Evolutionary conservation across 2,888 invertebrate species (phyloP).

Genomic region (Cephus rjabovi): DNA sequence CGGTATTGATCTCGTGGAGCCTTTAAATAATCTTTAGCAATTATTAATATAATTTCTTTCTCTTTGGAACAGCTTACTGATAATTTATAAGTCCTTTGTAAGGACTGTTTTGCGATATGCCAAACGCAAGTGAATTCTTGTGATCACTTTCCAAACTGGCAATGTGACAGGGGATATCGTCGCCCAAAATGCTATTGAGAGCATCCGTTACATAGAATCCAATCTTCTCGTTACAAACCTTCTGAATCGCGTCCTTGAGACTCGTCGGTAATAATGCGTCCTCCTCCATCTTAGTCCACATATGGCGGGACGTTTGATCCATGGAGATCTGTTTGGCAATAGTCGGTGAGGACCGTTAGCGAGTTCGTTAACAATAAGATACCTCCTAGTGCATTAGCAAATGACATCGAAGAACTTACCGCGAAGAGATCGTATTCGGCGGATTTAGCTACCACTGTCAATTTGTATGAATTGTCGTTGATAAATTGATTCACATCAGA

Average conservation of each 20-base stretch:
- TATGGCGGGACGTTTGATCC: conserved; percentile 26
- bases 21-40: no score
- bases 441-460: conserved; percentile 42
- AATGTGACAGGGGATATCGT: conserved; percentile 38
- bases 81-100: conserved; percentile 45
- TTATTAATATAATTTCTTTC: no score
- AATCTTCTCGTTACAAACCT: conserved; percentile 48
- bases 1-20: no score
- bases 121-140: conserved; percentile 44
- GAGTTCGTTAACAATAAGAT: no score
- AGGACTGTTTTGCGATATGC: conserved; percentile 38
- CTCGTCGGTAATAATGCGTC: conserved; percentile 35
- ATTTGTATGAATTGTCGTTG: conserved; percentile 42
- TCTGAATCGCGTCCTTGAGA: conserved; percentile 39
- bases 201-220: conserved; percentile 47
- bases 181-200: conserved; percentile 27
- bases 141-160: conserved; percentile 39
- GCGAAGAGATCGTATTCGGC: conserved; percentile 43
- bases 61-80: conserved; percentile 28
- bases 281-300: conserved; percentile 34
- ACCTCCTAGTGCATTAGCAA: no score
- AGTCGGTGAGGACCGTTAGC: no score
- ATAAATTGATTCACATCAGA: conserved; percentile 44
- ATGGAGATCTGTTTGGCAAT: conserved; percentile 26
- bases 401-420: conserved; percentile 28